Evolutionary conservation across 1,140 invertebrate species (phyloP).

Genomic region (Sitobion miscanthi): DNA sequence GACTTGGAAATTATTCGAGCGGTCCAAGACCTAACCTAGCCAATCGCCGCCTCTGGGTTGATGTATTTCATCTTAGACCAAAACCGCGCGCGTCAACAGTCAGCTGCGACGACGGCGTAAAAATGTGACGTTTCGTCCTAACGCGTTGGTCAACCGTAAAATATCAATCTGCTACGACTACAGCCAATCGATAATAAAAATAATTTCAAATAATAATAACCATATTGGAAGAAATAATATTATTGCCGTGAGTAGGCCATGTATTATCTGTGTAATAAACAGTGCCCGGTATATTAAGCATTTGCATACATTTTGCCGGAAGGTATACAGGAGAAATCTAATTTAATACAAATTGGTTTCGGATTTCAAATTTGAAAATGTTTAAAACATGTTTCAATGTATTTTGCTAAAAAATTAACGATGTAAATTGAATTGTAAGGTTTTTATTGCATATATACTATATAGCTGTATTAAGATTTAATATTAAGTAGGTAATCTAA

Average conservation of each 20-base stretch:
- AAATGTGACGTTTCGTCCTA: not conserved
- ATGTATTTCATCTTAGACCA: not conserved
- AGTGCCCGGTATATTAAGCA: not conserved
- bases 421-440: no score
- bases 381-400: no score
- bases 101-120: not conserved
- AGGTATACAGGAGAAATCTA: not conserved
- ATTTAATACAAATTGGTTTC: not conserved
- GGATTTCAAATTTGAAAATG: no score
- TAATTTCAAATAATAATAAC: not conserved
- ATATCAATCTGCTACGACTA: not conserved
- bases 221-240: not conserved
- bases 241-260: not conserved
- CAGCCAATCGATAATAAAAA: not conserved
- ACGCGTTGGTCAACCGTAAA: not conserved
- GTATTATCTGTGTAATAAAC: not conserved
- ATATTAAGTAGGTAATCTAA: no score
- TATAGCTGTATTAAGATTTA: no score
- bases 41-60: not conserved
- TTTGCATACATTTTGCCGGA: not conserved
- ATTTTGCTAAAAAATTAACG: no score
- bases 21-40: not conserved
- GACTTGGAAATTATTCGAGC: not conserved
- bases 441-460: no score
- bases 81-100: not conserved